Evolutionary conservation across 2,797 vertebrate genomes (phyloP).

Genomic region (Hoplostethus mediterraneus): DNA sequence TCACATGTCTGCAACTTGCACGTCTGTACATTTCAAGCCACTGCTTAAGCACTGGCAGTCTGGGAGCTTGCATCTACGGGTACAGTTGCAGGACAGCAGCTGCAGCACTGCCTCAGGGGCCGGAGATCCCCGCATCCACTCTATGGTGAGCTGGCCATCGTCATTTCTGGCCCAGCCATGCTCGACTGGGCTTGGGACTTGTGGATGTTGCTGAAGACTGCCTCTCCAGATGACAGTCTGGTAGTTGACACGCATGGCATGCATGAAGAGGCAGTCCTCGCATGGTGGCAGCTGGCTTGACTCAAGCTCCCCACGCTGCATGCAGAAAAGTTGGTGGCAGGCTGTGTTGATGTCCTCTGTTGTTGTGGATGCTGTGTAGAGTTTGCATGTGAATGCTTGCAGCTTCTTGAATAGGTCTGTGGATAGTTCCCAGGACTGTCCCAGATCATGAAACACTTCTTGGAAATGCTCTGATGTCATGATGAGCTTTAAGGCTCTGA

Average conservation of each 20-base stretch:
- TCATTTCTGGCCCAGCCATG: conserved; percentile 19
- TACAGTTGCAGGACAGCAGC: conserved; percentile 3
- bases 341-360: conserved; percentile 10
- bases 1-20: too few relatives aligned
- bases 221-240: conserved; percentile 9
- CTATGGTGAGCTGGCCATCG: conserved; percentile 1
- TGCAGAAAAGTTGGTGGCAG: conserved; percentile 10
- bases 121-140: neutral
- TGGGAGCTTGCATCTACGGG: neutral
- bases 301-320: neutral
- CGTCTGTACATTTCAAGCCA: neutral
- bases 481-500: conserved; percentile 8
- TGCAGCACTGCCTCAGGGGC: conserved; percentile 5
- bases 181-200: conserved; percentile 16
- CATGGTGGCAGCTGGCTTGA: conserved; percentile 7
- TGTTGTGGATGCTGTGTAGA: neutral
- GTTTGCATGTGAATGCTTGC: conserved; percentile 1
- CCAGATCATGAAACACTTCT: conserved; percentile 8
- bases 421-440: neutral
- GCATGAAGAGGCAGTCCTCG: too few relatives aligned
- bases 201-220: conserved; percentile 7
- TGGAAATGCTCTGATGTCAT: neutral
- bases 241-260: too few relatives aligned
- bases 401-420: neutral
- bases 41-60: neutral